Evolutionary conservation across 2,113 vertebrate genomes (phyloP).

Genomic region (Dendrocopos noguchii): DNA sequence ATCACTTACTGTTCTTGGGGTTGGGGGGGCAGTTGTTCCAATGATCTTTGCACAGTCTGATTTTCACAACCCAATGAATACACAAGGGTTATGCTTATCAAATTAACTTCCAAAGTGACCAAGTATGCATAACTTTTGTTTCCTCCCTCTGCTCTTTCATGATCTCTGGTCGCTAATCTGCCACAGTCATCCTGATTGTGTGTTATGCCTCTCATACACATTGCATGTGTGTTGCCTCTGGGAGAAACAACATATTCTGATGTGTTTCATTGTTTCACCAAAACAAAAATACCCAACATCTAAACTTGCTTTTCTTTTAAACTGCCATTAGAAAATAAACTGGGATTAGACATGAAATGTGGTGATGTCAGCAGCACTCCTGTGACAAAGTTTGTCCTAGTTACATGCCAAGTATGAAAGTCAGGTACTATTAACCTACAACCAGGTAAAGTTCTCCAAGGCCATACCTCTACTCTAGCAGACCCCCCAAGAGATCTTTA

Average conservation of each 20-base stretch:
- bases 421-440: background rate
- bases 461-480: background rate
- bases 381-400: background rate
- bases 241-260: background rate
- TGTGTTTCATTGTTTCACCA: background rate
- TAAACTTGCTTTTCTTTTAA: background rate
- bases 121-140: background rate
- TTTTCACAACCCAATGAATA: background rate
- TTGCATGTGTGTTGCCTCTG: background rate
- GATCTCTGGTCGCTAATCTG: background rate
- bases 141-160: background rate
- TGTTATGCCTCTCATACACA: background rate
- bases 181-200: background rate
- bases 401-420: background rate
- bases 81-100: background rate
- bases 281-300: background rate
- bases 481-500: background rate
- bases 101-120: background rate
- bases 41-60: background rate
- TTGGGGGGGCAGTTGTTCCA: background rate
- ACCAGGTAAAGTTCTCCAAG: background rate
- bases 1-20: background rate
- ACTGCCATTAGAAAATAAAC: background rate
- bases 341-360: background rate
- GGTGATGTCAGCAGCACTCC: background rate